Base-by-base conservation (phyloP, 2,888 invertebrate genomes). In the Phengaris alcon region DNA sequence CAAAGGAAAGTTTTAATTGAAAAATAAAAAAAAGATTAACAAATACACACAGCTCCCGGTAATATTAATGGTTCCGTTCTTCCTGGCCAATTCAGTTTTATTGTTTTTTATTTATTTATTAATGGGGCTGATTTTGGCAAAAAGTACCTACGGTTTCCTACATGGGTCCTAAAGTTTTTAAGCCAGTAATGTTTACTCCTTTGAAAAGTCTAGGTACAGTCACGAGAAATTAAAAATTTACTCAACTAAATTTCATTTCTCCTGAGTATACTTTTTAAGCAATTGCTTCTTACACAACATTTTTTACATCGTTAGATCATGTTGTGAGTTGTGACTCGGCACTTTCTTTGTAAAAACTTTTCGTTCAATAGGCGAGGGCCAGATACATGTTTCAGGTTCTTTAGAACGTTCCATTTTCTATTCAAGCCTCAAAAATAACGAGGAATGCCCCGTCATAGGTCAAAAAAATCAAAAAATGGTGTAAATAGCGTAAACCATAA, bases 241-340 rank as follows among this genome's bases (percentile, higher is more conserved):
- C n/a, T n/a, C n/a, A n/a, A n/a, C n/a, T n/a, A n/a, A n/a, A n/a
- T n/a, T n/a, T n/a, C n/a, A n/a, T n/a, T 35, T 35, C 35, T 35
- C 35, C 35, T 35, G 35, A 35, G 35, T 35, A 3, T 35, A 35
- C 13, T 55, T 55, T 55, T 7, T 3, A 8, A 15, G 57, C 22
- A 22, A 22, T 59, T 59, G 9, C 59, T 35, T 59, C 22, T 35
- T 35, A 35, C 57, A 57, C 15, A 57, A 59, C 12, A 35, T 87
- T 84, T 86, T 89, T 85, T 84, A 87, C 78, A 81, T 81, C 79
- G 77, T 80, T 83, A 83, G 84, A 87, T 87, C 87, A 84, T 35
- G 51, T 51, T 51, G 35, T 35, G 84, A 79, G 79, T 82, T 80
- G 83, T 88, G 89, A 90, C 87, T 86, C 80, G 77, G 87, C 88